A percentile compares a stretch with the other conserved stretches of the same genome.
phyloP scores from a whole-genome alignment of 2,113 vertebrate genomes.

The Hymenochirus boettgeri region DNA sequence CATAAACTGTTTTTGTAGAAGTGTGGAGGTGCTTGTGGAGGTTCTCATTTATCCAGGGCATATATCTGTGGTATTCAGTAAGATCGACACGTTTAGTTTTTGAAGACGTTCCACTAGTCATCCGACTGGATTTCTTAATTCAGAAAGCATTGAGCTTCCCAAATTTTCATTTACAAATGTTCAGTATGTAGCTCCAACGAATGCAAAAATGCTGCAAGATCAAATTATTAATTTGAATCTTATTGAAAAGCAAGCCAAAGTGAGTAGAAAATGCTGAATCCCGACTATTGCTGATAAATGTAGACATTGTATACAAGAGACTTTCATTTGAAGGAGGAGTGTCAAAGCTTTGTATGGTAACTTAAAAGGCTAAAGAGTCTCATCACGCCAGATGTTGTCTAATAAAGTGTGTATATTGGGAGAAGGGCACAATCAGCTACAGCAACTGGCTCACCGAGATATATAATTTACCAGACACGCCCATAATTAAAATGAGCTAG shows the following conservation, averaged over 20 bases:
- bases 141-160: too few species aligned
- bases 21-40: too few species aligned
- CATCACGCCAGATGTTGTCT: slow-evolving; percentile 23
- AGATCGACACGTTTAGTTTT: too few species aligned
- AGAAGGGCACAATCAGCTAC: slow-evolving; percentile 6
- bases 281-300: neutral
- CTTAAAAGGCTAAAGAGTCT: slow-evolving; percentile 9
- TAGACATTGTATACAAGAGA: neutral
- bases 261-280: neutral
- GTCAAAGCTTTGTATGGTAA: slow-evolving; percentile 3
- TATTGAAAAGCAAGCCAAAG: slow-evolving; percentile 10
- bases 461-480: slow-evolving; percentile 13
- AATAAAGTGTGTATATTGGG: slow-evolving; percentile 4
- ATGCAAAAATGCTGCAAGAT: slow-evolving; percentile 3
- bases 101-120: too few species aligned
- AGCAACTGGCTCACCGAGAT: neutral
- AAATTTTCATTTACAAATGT: too few species aligned
- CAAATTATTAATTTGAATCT: slow-evolving; percentile 15
- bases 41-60: too few species aligned
- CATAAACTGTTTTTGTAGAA: too few species aligned
- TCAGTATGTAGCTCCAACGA: too few species aligned
- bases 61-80: too few species aligned
- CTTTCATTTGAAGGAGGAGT: neutral
- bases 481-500: slow-evolving; percentile 11
- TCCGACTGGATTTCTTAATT: too few species aligned